Base-by-base conservation (phyloP, 1,140 invertebrate species). In the Drosophila tsacasi region DNA sequence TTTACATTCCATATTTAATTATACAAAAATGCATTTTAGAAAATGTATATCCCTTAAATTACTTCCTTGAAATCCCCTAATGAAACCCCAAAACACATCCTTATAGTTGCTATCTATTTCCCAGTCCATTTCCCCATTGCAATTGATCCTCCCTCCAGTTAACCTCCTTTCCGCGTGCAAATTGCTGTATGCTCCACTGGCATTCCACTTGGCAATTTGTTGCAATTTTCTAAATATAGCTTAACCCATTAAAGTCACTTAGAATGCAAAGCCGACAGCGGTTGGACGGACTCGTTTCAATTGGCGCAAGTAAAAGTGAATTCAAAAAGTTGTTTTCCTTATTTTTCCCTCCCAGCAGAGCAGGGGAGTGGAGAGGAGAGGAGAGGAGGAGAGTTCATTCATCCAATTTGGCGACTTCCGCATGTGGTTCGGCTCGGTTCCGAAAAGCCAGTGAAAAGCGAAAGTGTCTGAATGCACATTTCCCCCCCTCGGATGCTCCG, bases 171-270 rank as follows among this genome's bases (percentile, higher is more conserved):
- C 46, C 49, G 49, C 69, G 17, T 65, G 15, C 35, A 64, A 54
- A 58, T 44, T 60, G 27, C 32, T 55, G 7, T 55, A n/a, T 69
- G 68, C 68, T 57, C 68, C 68, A 75, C 57, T 76, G 47, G 50
- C 71, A 57, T 19, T 68, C 75, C 75, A 77, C 75, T 77, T 52
- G 40, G 37, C 74, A 77, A 76, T 76, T 77, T 40, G 46, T 72
- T 72, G 69, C 69, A 73, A 73, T 73, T 73, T 78, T 81, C 84
- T 89, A 89, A 81, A 87, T 67, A 89, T 89, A 89, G 65, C 67
- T 66, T 83, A 89, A 89, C 77, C 84, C 83, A 89, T 87, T 89
- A 67, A 64, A 76, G 84, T 74, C 71, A 81, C 68, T 81, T 86
- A 63, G 44, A 83, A 77, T 76, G 74, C 68, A 79, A 72, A 79